A percentile compares a stretch with the other conserved stretches of the same genome.
Conservation (phyloP, 2,888 invertebrate species). For the Galerucella pusilla region DNA sequence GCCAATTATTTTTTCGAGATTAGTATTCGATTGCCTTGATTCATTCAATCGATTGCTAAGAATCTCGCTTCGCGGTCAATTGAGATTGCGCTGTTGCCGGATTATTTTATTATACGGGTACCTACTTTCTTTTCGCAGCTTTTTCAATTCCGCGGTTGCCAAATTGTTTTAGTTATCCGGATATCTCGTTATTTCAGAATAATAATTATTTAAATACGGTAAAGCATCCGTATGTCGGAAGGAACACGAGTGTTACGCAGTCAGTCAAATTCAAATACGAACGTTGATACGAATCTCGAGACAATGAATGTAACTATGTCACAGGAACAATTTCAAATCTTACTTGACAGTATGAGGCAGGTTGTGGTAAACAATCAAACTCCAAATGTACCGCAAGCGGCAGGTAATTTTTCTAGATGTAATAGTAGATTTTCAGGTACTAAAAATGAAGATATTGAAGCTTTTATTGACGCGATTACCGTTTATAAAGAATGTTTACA, state of each 20-base stretch:
- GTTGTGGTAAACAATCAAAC: constrained; percentile 7
- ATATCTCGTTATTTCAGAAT: background rate
- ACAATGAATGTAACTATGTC: constrained; percentile 16
- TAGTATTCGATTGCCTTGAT: background rate
- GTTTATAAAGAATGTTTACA: constrained; percentile 41
- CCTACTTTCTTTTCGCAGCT: background rate
- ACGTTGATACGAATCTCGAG: background rate
- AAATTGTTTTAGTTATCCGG: background rate
- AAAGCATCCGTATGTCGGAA: background rate
- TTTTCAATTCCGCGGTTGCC: background rate
- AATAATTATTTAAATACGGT: background rate
- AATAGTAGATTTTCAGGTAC: constrained; percentile 42
- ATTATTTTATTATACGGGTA: background rate
- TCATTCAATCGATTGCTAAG: background rate
- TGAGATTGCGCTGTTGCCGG: constrained; percentile 6
- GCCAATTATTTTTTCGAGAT: background rate
- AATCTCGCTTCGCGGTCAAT: constrained; percentile 1
- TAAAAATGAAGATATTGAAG: constrained; percentile 42
- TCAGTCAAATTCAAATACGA: background rate
- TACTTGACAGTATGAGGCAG: constrained; percentile 29
- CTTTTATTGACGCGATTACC: constrained; percentile 48
- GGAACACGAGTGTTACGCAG: constrained; percentile 4
- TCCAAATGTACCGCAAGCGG: background rate
- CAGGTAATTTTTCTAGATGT: constrained; percentile 41
- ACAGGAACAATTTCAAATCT: constrained; percentile 21